phyloP scores from a whole-genome alignment of 2,797 vertebrate species.

The Hydrolagus colliei region DNA sequence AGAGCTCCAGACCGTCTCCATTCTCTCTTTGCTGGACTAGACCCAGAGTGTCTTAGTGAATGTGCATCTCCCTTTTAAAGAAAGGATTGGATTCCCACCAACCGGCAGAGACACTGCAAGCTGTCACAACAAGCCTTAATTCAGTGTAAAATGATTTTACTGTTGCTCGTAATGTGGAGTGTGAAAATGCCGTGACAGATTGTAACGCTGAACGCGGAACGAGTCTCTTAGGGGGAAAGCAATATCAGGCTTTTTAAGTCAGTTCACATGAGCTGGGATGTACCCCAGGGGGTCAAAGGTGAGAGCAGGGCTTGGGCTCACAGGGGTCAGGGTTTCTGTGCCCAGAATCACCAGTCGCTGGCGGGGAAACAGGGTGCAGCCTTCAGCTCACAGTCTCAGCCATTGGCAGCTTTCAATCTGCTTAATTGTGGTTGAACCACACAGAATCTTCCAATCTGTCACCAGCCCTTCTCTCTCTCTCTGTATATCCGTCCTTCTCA shows the following conservation, averaged over 20 bases:
- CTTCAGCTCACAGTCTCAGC: constrained; percentile 44
- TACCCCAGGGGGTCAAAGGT: constrained; percentile 38
- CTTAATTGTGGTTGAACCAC: constrained; percentile 38
- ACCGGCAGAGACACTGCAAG: constrained; percentile 35
- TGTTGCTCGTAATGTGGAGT: constrained; percentile 35
- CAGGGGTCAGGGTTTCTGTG: constrained; percentile 39
- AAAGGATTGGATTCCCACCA: constrained; percentile 35
- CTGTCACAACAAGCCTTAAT: constrained; percentile 35
- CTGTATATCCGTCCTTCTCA: constrained; percentile 33
- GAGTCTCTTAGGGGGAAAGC: constrained; percentile 31
- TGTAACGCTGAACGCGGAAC: constrained; percentile 33
- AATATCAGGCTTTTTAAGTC: constrained; percentile 35
- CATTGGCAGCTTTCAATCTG: constrained; percentile 42
- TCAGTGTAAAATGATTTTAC: constrained; percentile 38
- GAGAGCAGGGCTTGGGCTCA: constrained; percentile 32
- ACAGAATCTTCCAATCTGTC: constrained; percentile 73
- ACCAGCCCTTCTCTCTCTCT: constrained; percentile 59
- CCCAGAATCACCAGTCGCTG: constrained; percentile 46
- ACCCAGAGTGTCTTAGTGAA: constrained; percentile 32
- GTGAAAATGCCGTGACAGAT: constrained; percentile 39
- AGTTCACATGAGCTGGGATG: constrained; percentile 37
- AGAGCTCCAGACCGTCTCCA: no score
- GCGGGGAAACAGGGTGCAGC: constrained; percentile 43
- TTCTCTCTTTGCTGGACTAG: no score
- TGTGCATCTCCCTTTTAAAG: constrained; percentile 37